phyloP scores from a whole-genome alignment of 2,113 vertebrate species.

The Micromys minutus region DNA sequence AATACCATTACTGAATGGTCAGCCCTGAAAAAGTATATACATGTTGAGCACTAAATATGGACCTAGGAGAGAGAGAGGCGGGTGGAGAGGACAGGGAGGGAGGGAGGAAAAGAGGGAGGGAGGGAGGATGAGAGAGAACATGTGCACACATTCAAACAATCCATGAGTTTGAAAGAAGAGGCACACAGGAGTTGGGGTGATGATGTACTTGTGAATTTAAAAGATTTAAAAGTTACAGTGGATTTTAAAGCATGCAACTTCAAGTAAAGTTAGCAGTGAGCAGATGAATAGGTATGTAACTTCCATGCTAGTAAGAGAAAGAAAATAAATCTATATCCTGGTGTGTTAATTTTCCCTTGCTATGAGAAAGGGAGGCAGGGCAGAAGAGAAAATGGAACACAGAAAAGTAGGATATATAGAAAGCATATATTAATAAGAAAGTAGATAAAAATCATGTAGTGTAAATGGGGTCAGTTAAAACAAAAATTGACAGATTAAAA shows the following conservation, averaged over 20 bases:
- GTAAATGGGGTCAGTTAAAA: neutral
- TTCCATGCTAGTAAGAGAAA: neutral
- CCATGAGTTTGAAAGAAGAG: neutral
- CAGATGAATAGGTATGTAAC: neutral
- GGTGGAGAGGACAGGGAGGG: too few relatives aligned
- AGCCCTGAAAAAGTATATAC: neutral
- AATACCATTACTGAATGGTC: neutral
- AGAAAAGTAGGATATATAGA: neutral
- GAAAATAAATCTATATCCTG: neutral
- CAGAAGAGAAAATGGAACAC: neutral
- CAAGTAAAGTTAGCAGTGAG: neutral
- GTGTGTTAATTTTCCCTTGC: rapidly evolving
- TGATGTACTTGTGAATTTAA: neutral
- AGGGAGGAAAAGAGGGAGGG: too few relatives aligned
- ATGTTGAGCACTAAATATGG: neutral
- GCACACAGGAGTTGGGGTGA: neutral
- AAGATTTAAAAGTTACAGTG: neutral
- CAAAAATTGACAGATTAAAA: neutral
- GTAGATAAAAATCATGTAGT: neutral
- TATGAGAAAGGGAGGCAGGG: neutral
- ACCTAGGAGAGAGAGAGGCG: neutral
- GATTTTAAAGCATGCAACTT: neutral
- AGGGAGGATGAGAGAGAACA: too few relatives aligned
- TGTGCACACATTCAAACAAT: too few relatives aligned
- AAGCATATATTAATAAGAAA: neutral